phyloP scores from a whole-genome alignment of 1,140 invertebrate species.

The Drosophila yakuba region DNA sequence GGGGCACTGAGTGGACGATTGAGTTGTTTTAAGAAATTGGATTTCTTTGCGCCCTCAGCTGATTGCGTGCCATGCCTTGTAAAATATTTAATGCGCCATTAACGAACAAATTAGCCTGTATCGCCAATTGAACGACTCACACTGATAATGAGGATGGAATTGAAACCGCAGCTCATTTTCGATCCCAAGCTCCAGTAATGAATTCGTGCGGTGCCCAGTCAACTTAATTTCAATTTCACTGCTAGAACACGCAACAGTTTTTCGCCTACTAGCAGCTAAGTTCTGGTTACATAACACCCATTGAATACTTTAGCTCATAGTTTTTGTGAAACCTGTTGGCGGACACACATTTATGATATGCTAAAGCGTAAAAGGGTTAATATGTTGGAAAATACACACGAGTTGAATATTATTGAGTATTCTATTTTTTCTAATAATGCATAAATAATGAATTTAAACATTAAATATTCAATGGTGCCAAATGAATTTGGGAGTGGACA shows the following conservation, averaged over 20 bases:
- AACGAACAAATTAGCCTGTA: constrained; percentile 12
- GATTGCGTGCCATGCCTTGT: constrained; percentile 40
- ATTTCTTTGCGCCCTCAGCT: constrained; percentile 14
- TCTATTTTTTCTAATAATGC: not conserved
- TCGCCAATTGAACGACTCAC: constrained; percentile 3
- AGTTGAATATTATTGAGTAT: too few relatives aligned
- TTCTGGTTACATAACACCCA: not conserved
- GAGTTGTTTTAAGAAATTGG: constrained; percentile 27
- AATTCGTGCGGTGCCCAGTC: constrained; percentile 36
- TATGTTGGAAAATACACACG: too few relatives aligned
- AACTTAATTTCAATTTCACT: constrained; percentile 31
- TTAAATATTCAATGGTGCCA: too few relatives aligned
- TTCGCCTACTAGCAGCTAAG: not conserved
- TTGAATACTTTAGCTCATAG: too few relatives aligned
- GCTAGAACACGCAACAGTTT: constrained; percentile 15
- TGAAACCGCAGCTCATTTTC: constrained; percentile 25
- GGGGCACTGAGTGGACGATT: constrained; percentile 2
- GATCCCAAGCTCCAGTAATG: constrained; percentile 18
- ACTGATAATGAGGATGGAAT: constrained; percentile 29
- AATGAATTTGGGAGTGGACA: too few relatives aligned
- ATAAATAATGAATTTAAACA: too few relatives aligned
- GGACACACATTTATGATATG: too few relatives aligned
- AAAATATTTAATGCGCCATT: constrained; percentile 51
- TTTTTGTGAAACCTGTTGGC: too few relatives aligned
- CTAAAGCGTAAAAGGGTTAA: too few relatives aligned